Base-by-base conservation (phyloP, 2,888 invertebrate species). In the Phalangium opilio region DNA sequence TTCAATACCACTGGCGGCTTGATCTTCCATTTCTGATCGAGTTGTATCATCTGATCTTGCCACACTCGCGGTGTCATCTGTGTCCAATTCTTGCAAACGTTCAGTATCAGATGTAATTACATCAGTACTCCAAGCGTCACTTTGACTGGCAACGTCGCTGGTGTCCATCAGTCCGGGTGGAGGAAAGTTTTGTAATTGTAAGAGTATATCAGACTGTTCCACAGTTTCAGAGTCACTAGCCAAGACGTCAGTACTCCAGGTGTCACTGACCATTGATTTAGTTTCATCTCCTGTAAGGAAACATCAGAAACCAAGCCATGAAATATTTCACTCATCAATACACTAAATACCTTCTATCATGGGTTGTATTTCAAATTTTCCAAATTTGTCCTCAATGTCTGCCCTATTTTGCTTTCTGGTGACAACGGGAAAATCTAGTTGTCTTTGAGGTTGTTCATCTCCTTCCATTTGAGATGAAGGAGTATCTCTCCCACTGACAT, bases 91-190 rank as follows among this genome's bases (percentile, higher is more conserved):
- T 0, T 84, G 84, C 59, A 90, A 74, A 48, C 91, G 76, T 60
- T 89, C 86, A 17, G 89, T 89, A 65, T 93, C 93, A 2, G 89
- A 90, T 0, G 84, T 82, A 41, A 90, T 70, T 14, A 95, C 95
- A 67, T 96, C 95, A 48, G 91, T 93, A 61, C 91, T 91, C 96
- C 96, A 96, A 0, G 91, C 91, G 68, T 96, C 95, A 59, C 90
- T 91, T 17, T 90, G 86, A 48, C 55, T 55, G 10, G 55, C 55
- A 2, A 93, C 89, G 63, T 93, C 91, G 1, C 83, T 83, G 14
- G 81, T 77, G 64, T 90, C 87, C 15, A 56, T 42, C 8, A 49
- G 21, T 27, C 32, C 21, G 10, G 19, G 42, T 11, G 42, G 42
- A 15, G 15, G 42, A 10, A 7, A n/a, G 14, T 17, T 21, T 18